These are phyloP conservation scores for Elgaria multicarinata DNA, from an alignment of 2,113 vertebrate genomes.

Conservation along the genomic window DNA sequence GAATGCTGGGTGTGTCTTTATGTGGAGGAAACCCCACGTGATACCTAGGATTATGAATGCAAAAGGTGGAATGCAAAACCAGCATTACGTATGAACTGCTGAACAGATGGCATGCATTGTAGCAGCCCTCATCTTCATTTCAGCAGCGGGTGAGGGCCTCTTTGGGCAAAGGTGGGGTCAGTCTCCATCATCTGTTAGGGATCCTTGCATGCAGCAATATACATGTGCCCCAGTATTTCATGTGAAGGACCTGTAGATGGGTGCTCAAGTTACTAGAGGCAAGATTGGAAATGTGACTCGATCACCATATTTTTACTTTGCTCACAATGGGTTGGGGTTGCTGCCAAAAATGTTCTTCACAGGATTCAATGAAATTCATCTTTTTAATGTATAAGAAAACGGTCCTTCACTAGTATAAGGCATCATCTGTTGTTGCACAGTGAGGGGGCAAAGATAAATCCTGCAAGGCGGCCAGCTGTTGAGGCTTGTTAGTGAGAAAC, in stretches of 20 bases:
- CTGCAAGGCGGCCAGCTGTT: constrained; percentile 20
- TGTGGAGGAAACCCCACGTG: not conserved
- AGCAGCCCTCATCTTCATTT: not conserved
- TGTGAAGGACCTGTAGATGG: not conserved
- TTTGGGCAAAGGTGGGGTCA: not conserved
- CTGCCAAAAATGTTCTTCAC: not conserved
- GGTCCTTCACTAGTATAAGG: not conserved
- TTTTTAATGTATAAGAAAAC: not conserved
- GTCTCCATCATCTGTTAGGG: not conserved
- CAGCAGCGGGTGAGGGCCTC: not conserved
- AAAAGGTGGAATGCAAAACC: not conserved
- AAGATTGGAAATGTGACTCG: not conserved
- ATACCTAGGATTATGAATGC: not conserved
- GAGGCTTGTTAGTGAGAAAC: constrained; percentile 41
- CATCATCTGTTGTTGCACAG: not conserved
- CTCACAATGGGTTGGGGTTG: not conserved
- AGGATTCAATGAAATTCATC: not conserved
- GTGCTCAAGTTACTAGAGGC: not conserved
- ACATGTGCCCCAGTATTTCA: not conserved
- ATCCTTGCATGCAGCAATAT: not conserved
- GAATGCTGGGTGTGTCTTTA: not conserved
- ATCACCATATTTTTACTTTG: not conserved
- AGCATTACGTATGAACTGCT: not conserved
- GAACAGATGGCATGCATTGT: not conserved
- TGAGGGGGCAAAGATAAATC: constrained; percentile 41